These are phyloP conservation scores for Rhimphoctona megacephalus DNA, from an alignment of 2,888 invertebrate species.

Conservation along the genomic window DNA sequence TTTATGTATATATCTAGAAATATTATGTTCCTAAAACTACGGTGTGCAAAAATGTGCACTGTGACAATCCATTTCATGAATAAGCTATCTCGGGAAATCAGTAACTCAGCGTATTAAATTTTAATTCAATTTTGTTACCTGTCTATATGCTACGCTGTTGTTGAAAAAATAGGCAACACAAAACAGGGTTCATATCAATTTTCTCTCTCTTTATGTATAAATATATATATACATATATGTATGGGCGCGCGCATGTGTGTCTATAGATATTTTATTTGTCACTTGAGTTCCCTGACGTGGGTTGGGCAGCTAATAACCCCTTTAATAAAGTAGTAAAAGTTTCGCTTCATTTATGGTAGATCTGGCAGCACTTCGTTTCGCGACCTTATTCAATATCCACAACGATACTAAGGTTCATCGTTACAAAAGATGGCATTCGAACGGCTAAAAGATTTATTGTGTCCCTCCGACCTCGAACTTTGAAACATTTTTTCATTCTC, in stretches of 20 bases:
- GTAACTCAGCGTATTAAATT: too few relatives aligned
- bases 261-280: constrained; percentile 37
- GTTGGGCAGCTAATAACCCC: background rate
- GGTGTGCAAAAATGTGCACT: background rate
- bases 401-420: background rate
- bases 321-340: constrained; percentile 47
- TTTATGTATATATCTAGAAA: background rate
- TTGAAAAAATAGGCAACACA: too few relatives aligned
- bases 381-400: background rate
- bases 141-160: too few relatives aligned
- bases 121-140: too few relatives aligned
- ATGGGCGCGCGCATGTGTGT: background rate
- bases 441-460: background rate
- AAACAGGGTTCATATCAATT: too few relatives aligned
- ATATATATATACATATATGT: too few relatives aligned
- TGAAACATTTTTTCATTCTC: constrained; percentile 9
- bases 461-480: background rate
- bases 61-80: background rate
- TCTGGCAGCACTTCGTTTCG: background rate
- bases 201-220: too few relatives aligned
- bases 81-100: background rate
- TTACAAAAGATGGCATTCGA: background rate
- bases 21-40: background rate
- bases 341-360: background rate
- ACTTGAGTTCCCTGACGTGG: constrained; percentile 8